Evolutionary conservation across 2,888 invertebrate genomes (phyloP), one percentile per base, ranked within the genome.

Genomic region (Drosophila affinis): DNA sequence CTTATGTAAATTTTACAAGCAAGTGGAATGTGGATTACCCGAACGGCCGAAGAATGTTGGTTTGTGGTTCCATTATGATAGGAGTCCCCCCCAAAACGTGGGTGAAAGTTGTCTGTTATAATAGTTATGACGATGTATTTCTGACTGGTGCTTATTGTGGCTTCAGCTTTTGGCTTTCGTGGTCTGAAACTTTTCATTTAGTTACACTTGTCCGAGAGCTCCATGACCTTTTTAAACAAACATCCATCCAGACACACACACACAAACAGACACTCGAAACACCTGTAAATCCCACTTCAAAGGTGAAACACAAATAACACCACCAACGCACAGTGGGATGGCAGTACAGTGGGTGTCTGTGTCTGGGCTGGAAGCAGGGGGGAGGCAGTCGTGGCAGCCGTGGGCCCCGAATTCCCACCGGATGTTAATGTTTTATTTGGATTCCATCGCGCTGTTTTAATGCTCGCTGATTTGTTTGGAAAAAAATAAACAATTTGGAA

Each of bases 391-490:
- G 39, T 39, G 51, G 47, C 39, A 14, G 27, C 45, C 27, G 39
- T 39, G 51, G 47, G 24, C 34, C 21, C 27, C 21, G 18, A 24
- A 68, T 58, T 57, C 69, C 74, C 73, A 62, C 73, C 73, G 73
- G 74, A 75, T 75, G 75, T 71, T 65, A 62, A 71, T 75, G 64
- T 75, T 70, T 75, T 75, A 60, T 79, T 81, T 78, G 76, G 81
- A 75, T 76, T 62, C 45, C 48, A 54, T 52, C 56, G 54, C 65
- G 87, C 75, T 87, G 78, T 87, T 81, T 85, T 76, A 87, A 87
- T 81, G 83, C 57, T 46, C 75, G 83, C 83, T 81, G 84, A 85
- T 85, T 85, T 85, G 87, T 84, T 84, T 87, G 79, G 78, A 75
- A 79, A 76, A 84, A 84, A 83, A 83, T 87, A 83, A 83, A 83